Conservation (phyloP, 2,888 invertebrate species). For the Adineta ricciae region DNA sequence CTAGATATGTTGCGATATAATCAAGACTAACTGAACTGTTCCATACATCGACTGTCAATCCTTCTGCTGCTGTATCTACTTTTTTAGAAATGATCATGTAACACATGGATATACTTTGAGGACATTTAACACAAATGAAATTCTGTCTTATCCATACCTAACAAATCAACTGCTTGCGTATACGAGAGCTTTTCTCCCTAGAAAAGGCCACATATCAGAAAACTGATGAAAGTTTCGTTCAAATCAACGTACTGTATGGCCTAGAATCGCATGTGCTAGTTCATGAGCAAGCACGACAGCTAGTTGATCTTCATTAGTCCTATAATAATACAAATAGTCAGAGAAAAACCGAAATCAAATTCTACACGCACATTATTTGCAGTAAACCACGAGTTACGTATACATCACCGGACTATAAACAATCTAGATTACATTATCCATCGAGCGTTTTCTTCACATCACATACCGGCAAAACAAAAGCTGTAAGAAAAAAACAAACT, state of each 20-base stretch:
- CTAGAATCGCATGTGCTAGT: not conserved
- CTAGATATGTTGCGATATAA: not conserved
- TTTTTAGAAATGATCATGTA: too few relatives aligned
- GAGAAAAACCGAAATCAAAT: not conserved
- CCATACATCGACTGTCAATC: not conserved
- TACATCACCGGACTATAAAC: not conserved
- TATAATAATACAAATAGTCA: not conserved
- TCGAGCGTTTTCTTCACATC: not conserved
- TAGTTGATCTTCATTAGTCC: not conserved
- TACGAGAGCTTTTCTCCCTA: not conserved
- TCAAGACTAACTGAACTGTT: not conserved
- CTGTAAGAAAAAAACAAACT: not conserved
- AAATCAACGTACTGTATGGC: not conserved
- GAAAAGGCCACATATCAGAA: not conserved
- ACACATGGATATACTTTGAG: too few relatives aligned
- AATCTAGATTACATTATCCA: not conserved
- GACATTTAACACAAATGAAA: too few relatives aligned
- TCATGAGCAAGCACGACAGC: not conserved
- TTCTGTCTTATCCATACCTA: not conserved
- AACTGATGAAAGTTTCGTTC: too few relatives aligned
- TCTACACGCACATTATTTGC: not conserved
- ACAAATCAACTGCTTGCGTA: not conserved
- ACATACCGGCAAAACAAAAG: conserved; percentile 10
- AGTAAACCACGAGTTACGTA: not conserved
- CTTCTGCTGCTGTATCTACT: not conserved